A percentile compares a stretch with the other conserved stretches of the same genome.
Conservation (phyloP, 1,140 invertebrate genomes). For the Whitmania pigra region DNA sequence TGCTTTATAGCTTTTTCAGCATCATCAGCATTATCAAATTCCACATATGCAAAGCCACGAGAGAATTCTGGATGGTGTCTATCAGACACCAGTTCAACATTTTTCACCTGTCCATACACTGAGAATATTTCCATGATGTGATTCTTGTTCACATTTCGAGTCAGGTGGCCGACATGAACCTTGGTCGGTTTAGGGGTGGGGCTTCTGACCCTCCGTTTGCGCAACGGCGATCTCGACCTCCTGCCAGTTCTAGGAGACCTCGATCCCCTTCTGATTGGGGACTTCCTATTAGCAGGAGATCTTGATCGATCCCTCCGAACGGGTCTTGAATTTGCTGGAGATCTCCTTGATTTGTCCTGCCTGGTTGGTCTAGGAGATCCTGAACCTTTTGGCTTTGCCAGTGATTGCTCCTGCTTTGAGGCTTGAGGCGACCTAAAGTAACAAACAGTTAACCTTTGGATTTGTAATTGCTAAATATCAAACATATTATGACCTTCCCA, state of each 20-base stretch:
- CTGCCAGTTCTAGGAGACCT: slow-evolving; percentile 10
- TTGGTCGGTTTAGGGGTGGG: slow-evolving; percentile 22
- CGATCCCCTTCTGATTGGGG: slow-evolving; percentile 3
- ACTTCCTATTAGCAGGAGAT: background rate
- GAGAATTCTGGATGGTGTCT: slow-evolving; percentile 70
- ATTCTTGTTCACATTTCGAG: slow-evolving; percentile 74
- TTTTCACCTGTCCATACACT: slow-evolving; percentile 75
- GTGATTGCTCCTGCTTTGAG: background rate
- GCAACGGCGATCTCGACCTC: slow-evolving; percentile 24
- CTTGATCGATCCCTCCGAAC: background rate
- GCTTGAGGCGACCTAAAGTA: background rate
- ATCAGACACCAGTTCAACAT: slow-evolving; percentile 76
- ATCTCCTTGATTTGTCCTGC: background rate
- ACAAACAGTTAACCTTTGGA: no score
- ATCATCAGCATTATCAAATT: slow-evolving; percentile 81
- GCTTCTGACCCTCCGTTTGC: slow-evolving; percentile 21
- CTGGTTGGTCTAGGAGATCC: background rate
- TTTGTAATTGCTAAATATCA: no score
- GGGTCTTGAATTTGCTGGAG: background rate
- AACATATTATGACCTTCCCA: no score
- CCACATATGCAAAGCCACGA: slow-evolving; percentile 82
- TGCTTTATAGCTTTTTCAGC: slow-evolving; percentile 97
- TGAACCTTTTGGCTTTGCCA: background rate
- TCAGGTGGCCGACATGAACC: slow-evolving; percentile 70
- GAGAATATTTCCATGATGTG: slow-evolving; percentile 90